A percentile compares a stretch with the other conserved stretches of the same genome.
phyloP scores from a whole-genome alignment of 35 echinoderm and acorn worm species.

The Nesometra sesokonis region DNA sequence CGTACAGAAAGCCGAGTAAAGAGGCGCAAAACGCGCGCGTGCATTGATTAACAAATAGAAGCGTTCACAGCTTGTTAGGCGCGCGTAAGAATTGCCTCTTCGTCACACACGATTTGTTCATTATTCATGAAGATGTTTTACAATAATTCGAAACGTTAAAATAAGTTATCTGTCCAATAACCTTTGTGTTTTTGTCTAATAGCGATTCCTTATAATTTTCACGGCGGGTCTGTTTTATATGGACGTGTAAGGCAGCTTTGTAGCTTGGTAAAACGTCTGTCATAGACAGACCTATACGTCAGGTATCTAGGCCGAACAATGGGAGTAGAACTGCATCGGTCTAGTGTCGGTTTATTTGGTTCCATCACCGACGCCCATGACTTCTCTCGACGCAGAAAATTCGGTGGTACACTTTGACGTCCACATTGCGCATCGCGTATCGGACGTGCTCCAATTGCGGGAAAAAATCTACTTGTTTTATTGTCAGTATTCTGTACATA shows the following conservation, averaged over 20 bases:
- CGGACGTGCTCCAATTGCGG: neutral
- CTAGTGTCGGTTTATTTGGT: neutral
- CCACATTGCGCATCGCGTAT: neutral
- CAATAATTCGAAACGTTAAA: no score
- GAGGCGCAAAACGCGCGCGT: no score
- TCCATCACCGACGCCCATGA: neutral
- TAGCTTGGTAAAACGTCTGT: constrained; percentile 53
- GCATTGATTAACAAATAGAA: no score
- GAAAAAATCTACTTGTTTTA: neutral
- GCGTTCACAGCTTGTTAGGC: no score
- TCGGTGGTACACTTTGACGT: constrained; percentile 26
- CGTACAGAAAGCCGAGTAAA: no score
- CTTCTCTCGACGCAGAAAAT: constrained; percentile 11
- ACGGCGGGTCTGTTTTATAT: neutral
- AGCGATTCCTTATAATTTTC: no score
- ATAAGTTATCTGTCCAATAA: no score
- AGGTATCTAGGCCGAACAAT: constrained; percentile 35
- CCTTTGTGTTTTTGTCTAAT: no score
- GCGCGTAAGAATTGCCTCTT: no score
- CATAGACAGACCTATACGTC: constrained; percentile 65
- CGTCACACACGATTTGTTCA: no score
- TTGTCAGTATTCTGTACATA: neutral
- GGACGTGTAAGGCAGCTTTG: neutral
- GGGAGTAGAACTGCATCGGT: neutral
- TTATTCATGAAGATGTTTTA: no score